A percentile compares a stretch with the other conserved stretches of the same genome.
phyloP scores from a whole-genome alignment of 2,113 vertebrate genomes.

The Pseudolaguvia tuberculata region DNA sequence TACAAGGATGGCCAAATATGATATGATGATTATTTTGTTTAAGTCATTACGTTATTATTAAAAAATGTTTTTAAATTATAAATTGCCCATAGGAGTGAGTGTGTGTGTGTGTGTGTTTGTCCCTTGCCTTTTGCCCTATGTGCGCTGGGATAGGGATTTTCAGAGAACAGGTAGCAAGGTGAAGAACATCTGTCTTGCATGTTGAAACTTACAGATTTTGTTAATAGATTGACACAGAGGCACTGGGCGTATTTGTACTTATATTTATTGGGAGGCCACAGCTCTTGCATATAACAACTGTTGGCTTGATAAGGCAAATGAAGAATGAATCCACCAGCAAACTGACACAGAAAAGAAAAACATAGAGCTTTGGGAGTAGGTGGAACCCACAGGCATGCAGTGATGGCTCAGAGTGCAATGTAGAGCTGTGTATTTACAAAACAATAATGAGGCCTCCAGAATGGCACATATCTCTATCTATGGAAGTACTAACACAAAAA shows the following conservation, averaged over 20 bases:
- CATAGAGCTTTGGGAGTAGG: constrained; percentile 74
- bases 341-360: constrained; percentile 83
- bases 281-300: constrained; percentile 98
- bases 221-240: background rate
- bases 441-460: constrained; percentile 83
- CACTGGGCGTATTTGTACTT: constrained; percentile 72
- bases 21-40: too few species aligned
- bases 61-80: too few species aligned
- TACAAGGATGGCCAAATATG: too few species aligned
- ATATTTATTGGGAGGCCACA: constrained; percentile 98
- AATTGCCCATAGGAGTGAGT: too few species aligned
- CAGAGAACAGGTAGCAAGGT: too few species aligned
- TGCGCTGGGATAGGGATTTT: too few species aligned
- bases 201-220: background rate
- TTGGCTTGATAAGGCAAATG: constrained; percentile 99
- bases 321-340: constrained; percentile 93
- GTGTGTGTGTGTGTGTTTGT: too few species aligned
- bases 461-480: constrained; percentile 89
- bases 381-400: constrained; percentile 82
- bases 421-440: constrained; percentile 96
- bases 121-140: too few species aligned
- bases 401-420: constrained; percentile 95
- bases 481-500: constrained; percentile 73
- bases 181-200: background rate
- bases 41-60: too few species aligned